phyloP scores from a whole-genome alignment of 2,797 vertebrate species.

The Falco cherrug region DNA sequence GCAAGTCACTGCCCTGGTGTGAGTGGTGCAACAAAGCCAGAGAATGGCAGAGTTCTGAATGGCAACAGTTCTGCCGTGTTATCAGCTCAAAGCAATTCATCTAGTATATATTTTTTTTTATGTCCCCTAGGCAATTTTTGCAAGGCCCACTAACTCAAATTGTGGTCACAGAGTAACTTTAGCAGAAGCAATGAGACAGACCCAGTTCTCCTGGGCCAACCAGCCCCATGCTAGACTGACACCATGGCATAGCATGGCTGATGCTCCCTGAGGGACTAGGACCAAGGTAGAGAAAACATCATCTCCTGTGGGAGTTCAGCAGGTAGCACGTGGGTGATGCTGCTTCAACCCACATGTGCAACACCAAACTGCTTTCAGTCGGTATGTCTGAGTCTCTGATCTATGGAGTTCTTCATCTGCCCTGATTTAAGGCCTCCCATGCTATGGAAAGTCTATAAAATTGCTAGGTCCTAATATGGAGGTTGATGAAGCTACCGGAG shows the following conservation, averaged over 20 bases:
- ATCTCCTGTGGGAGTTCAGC: not conserved
- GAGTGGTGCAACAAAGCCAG: not conserved
- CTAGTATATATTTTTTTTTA: not conserved
- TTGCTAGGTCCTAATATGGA: not conserved
- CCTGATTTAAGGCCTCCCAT: not conserved
- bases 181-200: not conserved
- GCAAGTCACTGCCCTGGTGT: not conserved
- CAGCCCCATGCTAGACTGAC: not conserved
- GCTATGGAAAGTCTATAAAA: not conserved
- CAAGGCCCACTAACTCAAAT: no score
- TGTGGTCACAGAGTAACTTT: not conserved
- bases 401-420: not conserved
- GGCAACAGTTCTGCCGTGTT: rapidly evolving
- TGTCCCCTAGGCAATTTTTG: not conserved
- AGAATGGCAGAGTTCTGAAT: not conserved
- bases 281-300: not conserved
- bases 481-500: not conserved
- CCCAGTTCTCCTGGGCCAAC: not conserved
- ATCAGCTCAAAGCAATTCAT: not conserved
- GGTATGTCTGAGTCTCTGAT: not conserved
- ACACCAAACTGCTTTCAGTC: not conserved
- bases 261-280: not conserved
- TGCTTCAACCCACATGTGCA: not conserved
- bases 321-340: not conserved
- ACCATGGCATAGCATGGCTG: rapidly evolving